Percentiles rank a stretch among this genome's conserved stretches.
phyloP scores from a whole-genome alignment of 2,797 vertebrate species.

The Leptodactylus fallax region DNA sequence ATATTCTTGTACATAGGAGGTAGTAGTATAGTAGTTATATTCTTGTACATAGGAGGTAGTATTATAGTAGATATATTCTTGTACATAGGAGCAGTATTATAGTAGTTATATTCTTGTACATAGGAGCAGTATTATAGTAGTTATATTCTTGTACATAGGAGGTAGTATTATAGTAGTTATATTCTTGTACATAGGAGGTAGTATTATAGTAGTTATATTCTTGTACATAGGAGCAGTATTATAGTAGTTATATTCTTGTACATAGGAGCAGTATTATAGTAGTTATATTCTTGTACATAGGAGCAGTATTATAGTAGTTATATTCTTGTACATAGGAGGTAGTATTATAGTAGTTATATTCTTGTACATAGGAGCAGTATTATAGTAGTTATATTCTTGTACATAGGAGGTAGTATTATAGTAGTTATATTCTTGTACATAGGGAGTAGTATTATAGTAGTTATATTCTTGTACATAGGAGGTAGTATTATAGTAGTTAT shows the following conservation, averaged over 20 bases:
- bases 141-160: neutral
- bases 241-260: neutral
- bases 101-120: neutral
- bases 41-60: neutral
- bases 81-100: neutral
- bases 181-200: neutral
- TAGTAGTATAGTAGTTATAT: neutral
- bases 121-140: conserved; percentile 9
- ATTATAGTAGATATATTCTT: neutral
- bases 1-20: too few relatives aligned
- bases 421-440: neutral
- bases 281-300: conserved; percentile 6
- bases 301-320: neutral
- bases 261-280: neutral
- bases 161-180: neutral
- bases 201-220: neutral
- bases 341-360: neutral
- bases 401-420: neutral
- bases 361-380: neutral
- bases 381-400: conserved; percentile 1
- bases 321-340: conserved; percentile 6
- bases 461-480: neutral
- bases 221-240: neutral
- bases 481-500: neutral
- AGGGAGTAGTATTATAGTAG: neutral